Conservation (phyloP, 1,140 invertebrate genomes). For the Euborellia annulipes region DNA sequence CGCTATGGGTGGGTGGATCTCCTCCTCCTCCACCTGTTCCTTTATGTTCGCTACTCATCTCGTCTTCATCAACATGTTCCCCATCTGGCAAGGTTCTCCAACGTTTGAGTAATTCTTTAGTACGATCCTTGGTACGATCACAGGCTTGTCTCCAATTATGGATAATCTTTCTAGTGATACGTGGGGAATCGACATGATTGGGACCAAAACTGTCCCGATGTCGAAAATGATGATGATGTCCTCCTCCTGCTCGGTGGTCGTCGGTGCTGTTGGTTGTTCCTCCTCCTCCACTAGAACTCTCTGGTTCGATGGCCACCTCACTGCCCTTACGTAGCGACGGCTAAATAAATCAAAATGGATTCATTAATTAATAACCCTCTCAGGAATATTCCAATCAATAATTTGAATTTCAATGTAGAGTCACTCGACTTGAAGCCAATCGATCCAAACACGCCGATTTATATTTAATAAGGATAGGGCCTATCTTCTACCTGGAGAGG, state of each 20-base stretch:
- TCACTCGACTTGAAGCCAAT: too few relatives aligned
- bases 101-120: slow-evolving; percentile 46
- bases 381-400: background rate
- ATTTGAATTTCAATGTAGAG: slow-evolving; percentile 10
- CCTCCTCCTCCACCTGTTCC: too few relatives aligned
- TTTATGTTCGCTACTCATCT: slow-evolving; percentile 20
- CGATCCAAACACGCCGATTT: too few relatives aligned
- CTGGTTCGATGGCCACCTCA: background rate
- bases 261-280: slow-evolving; percentile 17
- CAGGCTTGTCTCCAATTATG: slow-evolving; percentile 51
- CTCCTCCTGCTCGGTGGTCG: slow-evolving; percentile 15
- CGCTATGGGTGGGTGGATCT: slow-evolving; percentile 19
- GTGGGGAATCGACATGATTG: slow-evolving; percentile 27
- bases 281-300: slow-evolving; percentile 12
- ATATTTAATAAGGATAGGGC: too few relatives aligned
- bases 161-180: slow-evolving; percentile 47
- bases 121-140: slow-evolving; percentile 48
- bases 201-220: slow-evolving; percentile 18
- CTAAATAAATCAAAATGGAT: too few relatives aligned
- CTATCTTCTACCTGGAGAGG: too few relatives aligned
- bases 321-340: too few relatives aligned
- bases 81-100: slow-evolving; percentile 46
- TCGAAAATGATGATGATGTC: slow-evolving; percentile 18
- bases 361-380: too few relatives aligned
- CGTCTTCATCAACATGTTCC: slow-evolving; percentile 20